Percentiles rank a stretch among this genome's conserved stretches.
Conservation (phyloP, 2,888 invertebrate species). For the Troides helena region DNA sequence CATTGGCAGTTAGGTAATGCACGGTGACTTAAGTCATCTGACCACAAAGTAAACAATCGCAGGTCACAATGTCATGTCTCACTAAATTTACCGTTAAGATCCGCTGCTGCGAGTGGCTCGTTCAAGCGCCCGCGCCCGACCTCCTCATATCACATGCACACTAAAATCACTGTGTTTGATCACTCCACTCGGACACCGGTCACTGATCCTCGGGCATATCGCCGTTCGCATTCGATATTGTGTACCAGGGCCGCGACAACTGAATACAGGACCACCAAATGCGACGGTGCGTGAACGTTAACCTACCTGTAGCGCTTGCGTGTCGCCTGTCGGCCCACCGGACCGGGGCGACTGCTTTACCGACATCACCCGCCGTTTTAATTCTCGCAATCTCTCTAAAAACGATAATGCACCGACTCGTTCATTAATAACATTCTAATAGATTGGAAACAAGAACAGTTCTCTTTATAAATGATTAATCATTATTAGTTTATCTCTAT, state of each 20-base stretch:
- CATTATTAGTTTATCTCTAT: not conserved
- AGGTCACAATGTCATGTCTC: conserved; percentile 63
- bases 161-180: conserved; percentile 56
- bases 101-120: conserved; percentile 56
- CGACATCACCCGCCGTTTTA: conserved; percentile 61
- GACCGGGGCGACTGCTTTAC: conserved; percentile 62
- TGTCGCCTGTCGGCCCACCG: conserved; percentile 63
- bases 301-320: conserved; percentile 79
- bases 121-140: conserved; percentile 54
- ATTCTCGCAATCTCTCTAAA: conserved; percentile 51
- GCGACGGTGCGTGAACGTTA: conserved; percentile 77
- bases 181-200: conserved; percentile 71
- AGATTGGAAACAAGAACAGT: not conserved
- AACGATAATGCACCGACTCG: not conserved
- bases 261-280: conserved; percentile 73
- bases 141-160: conserved; percentile 58
- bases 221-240: conserved; percentile 49
- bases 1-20: conserved; percentile 36
- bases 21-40: conserved; percentile 58
- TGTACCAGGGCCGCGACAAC: conserved; percentile 63
- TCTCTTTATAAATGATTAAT: not conserved
- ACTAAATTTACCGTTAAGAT: conserved; percentile 76
- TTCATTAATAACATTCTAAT: not conserved
- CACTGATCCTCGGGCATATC: conserved; percentile 66
- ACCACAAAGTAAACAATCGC: conserved; percentile 66